Evolutionary conservation across 2,888 invertebrate genomes (phyloP).

Genomic region (Euplagia quadripunctaria): DNA sequence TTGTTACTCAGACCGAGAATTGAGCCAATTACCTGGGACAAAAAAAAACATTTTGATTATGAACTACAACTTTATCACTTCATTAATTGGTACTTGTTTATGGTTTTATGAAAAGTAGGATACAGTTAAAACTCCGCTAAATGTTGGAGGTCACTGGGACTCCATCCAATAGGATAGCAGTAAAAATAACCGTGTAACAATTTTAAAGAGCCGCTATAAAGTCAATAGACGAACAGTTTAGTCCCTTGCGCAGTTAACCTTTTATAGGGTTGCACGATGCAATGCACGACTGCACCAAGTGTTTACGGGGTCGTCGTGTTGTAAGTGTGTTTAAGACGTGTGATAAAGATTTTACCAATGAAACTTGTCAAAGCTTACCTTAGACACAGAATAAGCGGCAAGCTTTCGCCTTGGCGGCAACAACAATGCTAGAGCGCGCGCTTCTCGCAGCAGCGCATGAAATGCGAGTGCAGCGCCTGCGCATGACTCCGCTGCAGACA

Average conservation of each 20-base stretch:
- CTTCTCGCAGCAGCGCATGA: conserved; percentile 91
- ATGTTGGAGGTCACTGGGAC: background rate
- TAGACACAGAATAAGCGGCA: conserved; percentile 92
- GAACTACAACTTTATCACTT: background rate
- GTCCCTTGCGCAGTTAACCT: background rate
- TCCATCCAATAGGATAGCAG: background rate
- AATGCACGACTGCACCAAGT: background rate
- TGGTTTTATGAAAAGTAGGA: background rate
- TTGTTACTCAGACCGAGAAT: conserved; percentile 93
- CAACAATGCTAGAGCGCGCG: conserved; percentile 91
- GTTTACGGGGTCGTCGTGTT: background rate
- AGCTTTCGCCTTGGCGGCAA: conserved; percentile 90
- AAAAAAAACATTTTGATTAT: conserved; percentile 25
- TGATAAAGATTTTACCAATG: background rate
- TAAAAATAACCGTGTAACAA: background rate
- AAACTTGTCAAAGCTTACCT: conserved; percentile 76
- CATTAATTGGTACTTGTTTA: background rate
- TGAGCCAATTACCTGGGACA: conserved; percentile 89
- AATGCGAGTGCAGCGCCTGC: conserved; percentile 94
- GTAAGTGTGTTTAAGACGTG: background rate
- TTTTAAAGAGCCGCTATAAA: conserved; percentile 16
- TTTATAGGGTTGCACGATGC: background rate
- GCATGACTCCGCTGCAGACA: conserved; percentile 94
- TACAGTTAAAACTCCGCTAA: background rate
- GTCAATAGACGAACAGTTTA: background rate